Conservation (phyloP, 1,140 invertebrate genomes). For the Drosophila subobscura region DNA sequence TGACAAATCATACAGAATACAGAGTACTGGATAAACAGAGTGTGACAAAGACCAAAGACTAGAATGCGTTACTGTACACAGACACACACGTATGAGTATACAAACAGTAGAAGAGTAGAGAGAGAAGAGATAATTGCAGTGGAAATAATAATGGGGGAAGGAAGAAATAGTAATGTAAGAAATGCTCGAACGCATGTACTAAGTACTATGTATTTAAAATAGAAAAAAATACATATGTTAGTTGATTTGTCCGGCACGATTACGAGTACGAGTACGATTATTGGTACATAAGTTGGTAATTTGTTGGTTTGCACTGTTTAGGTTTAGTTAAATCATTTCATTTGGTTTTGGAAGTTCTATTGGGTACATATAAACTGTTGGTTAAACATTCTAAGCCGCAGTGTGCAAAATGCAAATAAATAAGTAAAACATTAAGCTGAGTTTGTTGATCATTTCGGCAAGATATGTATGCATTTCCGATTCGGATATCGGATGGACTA, state of each 20-base stretch:
- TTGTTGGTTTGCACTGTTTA: conserved; percentile 30
- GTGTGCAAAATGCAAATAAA: conserved; percentile 84
- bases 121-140: conserved; percentile 4
- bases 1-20: conserved; percentile 36
- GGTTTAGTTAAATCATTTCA: conserved; percentile 33
- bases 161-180: conserved; percentile 12
- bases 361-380: conserved; percentile 62
- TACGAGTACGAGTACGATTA: background rate
- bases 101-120: conserved; percentile 27
- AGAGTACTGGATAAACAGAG: conserved; percentile 59
- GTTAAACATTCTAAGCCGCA: conserved; percentile 82
- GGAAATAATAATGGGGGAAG: conserved; percentile 11
- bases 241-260: conserved; percentile 25
- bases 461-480: conserved; percentile 8
- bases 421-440: conserved; percentile 82
- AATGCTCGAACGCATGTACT: too few species aligned
- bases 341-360: conserved; percentile 54
- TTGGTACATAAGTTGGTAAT: conserved; percentile 22
- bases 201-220: conserved; percentile 19
- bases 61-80: conserved; percentile 41
- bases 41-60: conserved; percentile 58
- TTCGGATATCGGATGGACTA: conserved; percentile 10
- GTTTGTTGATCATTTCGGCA: conserved; percentile 71
- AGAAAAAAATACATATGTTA: background rate
- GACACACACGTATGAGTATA: conserved; percentile 48